Evolutionary conservation across 2,797 vertebrate genomes (phyloP).

Genomic region (Anolis apletophallus): DNA sequence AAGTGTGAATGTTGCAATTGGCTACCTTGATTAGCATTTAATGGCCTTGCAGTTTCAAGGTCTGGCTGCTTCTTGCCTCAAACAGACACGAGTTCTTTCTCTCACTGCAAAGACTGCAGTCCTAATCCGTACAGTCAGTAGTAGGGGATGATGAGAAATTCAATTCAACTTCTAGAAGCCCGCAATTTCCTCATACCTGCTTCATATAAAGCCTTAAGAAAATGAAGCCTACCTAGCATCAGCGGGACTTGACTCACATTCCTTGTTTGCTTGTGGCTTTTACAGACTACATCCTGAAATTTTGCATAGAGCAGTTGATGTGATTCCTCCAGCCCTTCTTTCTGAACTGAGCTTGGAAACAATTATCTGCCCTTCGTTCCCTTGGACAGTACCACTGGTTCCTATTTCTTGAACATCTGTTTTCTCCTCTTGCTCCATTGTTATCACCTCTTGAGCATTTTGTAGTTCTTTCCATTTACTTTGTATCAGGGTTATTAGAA

Average conservation of each 20-base stretch:
- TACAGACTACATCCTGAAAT: background rate
- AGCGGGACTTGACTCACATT: background rate
- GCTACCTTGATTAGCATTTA: too few species aligned
- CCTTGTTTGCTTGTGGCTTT: background rate
- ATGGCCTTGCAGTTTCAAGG: too few species aligned
- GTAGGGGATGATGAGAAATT: background rate
- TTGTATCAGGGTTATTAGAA: slow-evolving; percentile 4
- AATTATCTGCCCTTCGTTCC: background rate
- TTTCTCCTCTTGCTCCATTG: background rate
- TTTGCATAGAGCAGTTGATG: background rate
- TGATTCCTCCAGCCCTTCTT: background rate
- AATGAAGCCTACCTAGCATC: background rate
- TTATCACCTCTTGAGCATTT: background rate
- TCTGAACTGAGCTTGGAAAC: background rate
- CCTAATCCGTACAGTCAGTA: background rate
- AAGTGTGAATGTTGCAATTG: too few species aligned
- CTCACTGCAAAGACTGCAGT: too few species aligned
- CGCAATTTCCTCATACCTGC: background rate
- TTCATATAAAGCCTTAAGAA: background rate
- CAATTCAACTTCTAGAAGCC: background rate
- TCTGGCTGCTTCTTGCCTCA: too few species aligned
- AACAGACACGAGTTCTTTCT: too few species aligned
- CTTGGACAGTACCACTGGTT: background rate
- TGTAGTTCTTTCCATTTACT: background rate
- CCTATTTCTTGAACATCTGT: background rate